A percentile compares a stretch with the other conserved stretches of the same genome.
Conservation (phyloP, 2,113 vertebrate genomes). For the Chrysochloris asiatica region DNA sequence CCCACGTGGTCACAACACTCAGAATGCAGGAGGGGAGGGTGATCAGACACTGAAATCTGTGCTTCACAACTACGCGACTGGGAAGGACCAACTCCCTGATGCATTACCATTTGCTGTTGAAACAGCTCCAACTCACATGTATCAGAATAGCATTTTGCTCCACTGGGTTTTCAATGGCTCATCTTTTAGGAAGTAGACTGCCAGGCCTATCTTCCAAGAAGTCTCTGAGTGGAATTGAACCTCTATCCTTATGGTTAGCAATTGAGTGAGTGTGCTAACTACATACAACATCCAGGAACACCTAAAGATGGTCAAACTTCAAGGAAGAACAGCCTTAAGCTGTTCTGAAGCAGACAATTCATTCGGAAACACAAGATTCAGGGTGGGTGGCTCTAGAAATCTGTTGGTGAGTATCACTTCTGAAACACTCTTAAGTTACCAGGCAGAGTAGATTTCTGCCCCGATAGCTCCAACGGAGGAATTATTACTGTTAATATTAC, state of each 20-base stretch:
- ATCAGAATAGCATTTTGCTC: neutral
- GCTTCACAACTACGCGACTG: rapidly evolving
- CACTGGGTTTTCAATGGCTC: neutral
- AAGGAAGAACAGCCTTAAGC: neutral
- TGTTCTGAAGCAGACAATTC: neutral
- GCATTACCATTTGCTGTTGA: neutral
- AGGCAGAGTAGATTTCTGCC: neutral
- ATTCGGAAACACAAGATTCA: neutral
- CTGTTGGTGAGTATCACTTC: neutral
- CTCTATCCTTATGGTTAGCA: neutral
- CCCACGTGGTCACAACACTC: rapidly evolving
- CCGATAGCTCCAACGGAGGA: neutral
- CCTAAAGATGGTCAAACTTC: neutral
- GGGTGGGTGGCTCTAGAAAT: neutral
- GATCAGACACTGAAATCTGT: rapidly evolving
- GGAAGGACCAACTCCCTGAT: neutral
- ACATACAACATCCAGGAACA: neutral
- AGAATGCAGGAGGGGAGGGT: neutral
- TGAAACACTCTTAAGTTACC: neutral
- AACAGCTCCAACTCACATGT: neutral
- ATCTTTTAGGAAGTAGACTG: neutral
- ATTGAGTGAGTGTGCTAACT: neutral
- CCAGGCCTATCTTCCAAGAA: neutral
- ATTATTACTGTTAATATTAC: neutral
- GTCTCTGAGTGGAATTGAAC: neutral